Base-by-base conservation (phyloP, 2,888 invertebrate species). In the Crepidodera aurea region DNA sequence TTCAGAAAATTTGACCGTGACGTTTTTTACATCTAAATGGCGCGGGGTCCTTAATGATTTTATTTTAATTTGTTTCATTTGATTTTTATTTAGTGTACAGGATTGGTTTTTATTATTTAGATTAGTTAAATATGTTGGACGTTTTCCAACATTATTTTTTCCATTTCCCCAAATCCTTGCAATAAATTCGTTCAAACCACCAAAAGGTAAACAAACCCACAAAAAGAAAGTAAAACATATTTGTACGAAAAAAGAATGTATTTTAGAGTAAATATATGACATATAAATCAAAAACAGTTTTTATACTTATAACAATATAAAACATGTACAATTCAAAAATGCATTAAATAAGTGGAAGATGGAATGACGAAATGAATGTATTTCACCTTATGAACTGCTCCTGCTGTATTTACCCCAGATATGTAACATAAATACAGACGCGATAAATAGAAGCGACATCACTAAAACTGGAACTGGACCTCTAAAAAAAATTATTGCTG, bases 381-480 rank as follows among this genome's bases (percentile, higher is more conserved):
- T n/a, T n/a, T 51, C 54, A 55, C 34, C 54, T n/a, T 63, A 63
- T 1, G 63, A 59, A 53, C 55, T 63, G 55, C 59, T 63, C 78
- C 95, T 88, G 68, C 94, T 95, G 82, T 95, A 95, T 87, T 99
- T 99, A 81, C 98, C 99, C 99, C 99, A 99, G 81, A 99, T 99
- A 86, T 99, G 99, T 71, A 99, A 88, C 95, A 99, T 97, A 82
- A 99, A 99, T 57, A 99, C 99, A 54, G 98, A 98, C 18, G 98
- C 98, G 78, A 99, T 99, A 84, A 99, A 99, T 55, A 99, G 88
- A 56, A 99, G 87, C 64, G 98, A 98, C 98, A 99, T 98, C 60
- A 99, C 98, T 78, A 99, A 85, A 27, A 99, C 99, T 75, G 99
- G 99, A 72, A 99, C 98, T 75, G 99, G 99, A 63, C 99, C 99